Evolutionary conservation across 2,797 vertebrate genomes (phyloP), one percentile per base, ranked within the genome.

Genomic region (Megalops cyprinoides): DNA sequence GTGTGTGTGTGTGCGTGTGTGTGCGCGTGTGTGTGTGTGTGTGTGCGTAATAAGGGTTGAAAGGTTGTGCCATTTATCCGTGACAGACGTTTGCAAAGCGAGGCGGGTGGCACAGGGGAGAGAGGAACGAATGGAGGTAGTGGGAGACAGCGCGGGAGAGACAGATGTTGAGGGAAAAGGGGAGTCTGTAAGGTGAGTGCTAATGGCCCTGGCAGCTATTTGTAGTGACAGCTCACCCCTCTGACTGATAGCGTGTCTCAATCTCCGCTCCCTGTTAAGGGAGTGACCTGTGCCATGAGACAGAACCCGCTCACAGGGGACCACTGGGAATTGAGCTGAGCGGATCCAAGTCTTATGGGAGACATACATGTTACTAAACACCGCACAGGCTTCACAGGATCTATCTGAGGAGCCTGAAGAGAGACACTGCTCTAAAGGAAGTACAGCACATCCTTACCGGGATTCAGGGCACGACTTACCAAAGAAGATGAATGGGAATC

Each of bases 161-260:
- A 46, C 73, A 76, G 73, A 51, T 62, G 56, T 55, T 53, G 28
- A 49, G 55, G 79, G 48, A 73, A 51, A 49, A 2, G 65, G 25
- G 31, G 49, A 55, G 76, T 1, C 23, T 42, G 28, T 20, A 25
- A 74, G 69, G 51, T 23, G 65, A 39, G 9, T 4, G n/a, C 53
- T 74, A 74, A 80, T 60, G 10, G 51, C 25, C 55, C 25, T 44
- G 51, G 34, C 34, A 37, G 77, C 62, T 69, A 65, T 42, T 55
- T 20, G 31, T 7, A 14, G 14, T 3, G 67, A 42, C 51, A n/a
- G 12, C 44, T 15, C 23, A 15, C n/a, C 14, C 20, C 34, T 20
- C 74, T 76, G 49, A 55, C 74, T 37, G 48, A 76, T 76, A 20
- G 15, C 10, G 5, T 5, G 49, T 55, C 51, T 23, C 74, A 28